Base-by-base conservation (phyloP, 2,113 vertebrate genomes). In the Lipophrys pholis region DNA sequence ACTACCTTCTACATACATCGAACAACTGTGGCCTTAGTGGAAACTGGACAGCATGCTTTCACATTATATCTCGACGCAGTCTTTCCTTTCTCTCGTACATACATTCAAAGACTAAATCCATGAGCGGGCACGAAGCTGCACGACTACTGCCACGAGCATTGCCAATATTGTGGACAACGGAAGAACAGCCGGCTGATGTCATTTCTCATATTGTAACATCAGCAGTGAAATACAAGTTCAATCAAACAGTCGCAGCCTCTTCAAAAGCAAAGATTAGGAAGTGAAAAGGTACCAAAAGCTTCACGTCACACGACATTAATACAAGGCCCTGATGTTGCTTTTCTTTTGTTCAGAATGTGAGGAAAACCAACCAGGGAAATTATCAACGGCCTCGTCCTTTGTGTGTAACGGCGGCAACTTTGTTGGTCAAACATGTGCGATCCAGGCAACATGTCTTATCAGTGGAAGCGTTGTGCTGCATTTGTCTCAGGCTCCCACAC, bases 1-100 rank as follows among this genome's bases (percentile, higher is more conserved):
- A 73, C 42, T 35, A 69, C 45, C 35, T 10, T 75, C 63, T 78
- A 80, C 73, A 51, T 52, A 87, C 68, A 81, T 39, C 50, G 61
- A 83, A 76, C 72, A 75, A 55, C 42, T 36, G 74, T 78, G 77
- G 85, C 68, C 58, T 58, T 56, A 80, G 69, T 85, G 76, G 83
- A 51, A 52, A 78, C 51, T 41, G 48, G 15, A 72, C 36, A 70
- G 61, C 81, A 73, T 75, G 35, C 72, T n/a, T 81, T 90, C 81
- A 83, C 73, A 82, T 77, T 76, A 52, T 45, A 63, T 43, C 62
- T 69, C 15, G 15, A 51, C 58, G 2, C 62, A 8, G 7, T 61
- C 71, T 52, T 36, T 60, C 38, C 57, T 61, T 61, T 70, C 56
- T 67, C 16, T 11, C 48, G 8, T 61, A 11, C 39, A 36, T 65